Evolutionary conservation across 2,797 vertebrate species (phyloP).

Genomic region (Amblyraja radiata): DNA sequence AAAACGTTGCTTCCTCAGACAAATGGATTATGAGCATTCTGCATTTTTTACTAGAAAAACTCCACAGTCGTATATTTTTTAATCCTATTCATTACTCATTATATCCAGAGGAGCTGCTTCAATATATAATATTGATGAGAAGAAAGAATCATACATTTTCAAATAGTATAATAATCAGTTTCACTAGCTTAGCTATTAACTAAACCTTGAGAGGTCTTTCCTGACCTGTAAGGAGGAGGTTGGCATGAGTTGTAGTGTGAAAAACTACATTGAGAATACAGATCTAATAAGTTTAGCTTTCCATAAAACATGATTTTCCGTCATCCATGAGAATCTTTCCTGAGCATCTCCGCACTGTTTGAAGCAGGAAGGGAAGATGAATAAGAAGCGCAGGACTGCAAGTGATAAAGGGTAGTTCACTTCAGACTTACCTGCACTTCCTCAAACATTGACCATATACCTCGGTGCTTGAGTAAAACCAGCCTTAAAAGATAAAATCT

Average conservation of each 20-base stretch:
- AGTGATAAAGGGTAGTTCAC: not conserved
- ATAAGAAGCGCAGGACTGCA: not conserved
- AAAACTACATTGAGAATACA: not conserved
- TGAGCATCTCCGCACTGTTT: not conserved
- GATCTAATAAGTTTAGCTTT: not conserved
- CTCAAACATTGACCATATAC: not conserved
- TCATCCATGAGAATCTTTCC: not conserved
- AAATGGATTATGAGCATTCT: not conserved
- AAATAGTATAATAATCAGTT: not conserved
- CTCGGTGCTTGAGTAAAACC: not conserved
- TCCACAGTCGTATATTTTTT: not conserved
- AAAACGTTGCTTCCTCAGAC: not conserved
- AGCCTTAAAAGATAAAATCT: not conserved
- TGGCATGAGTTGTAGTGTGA: not conserved
- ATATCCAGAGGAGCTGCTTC: not conserved
- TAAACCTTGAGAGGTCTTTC: not conserved
- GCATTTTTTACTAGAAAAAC: not conserved
- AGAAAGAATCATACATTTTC: not conserved
- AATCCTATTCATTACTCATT: not conserved
- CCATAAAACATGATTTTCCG: not conserved
- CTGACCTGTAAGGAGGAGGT: not conserved
- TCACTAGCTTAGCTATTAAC: not conserved
- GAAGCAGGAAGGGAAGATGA: not conserved
- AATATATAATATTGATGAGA: not conserved
- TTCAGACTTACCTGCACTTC: not conserved